phyloP scores from a whole-genome alignment of 2,797 vertebrate genomes.

The Ataeniobius toweri region DNA sequence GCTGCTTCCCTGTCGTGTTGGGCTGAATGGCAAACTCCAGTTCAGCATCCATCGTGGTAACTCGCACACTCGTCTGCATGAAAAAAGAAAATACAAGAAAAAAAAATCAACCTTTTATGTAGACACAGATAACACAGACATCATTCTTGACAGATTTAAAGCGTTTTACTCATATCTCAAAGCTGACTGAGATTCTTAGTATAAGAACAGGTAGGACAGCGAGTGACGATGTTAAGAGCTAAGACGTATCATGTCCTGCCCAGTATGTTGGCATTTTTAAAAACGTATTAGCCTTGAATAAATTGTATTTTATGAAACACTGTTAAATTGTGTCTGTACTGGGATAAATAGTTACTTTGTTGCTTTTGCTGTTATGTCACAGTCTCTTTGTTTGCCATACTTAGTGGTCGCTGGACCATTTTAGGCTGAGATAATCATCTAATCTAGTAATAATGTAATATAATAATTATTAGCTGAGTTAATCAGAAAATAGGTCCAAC shows the following conservation, averaged over 20 bases:
- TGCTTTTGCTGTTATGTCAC: no score
- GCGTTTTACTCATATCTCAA: not conserved
- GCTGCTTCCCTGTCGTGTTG: slow-evolving; percentile 96
- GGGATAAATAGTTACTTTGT: no score
- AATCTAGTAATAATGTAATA: no score
- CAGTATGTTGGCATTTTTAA: no score
- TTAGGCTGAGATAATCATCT: no score
- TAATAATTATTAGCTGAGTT: no score
- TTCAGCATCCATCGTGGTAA: slow-evolving; percentile 98
- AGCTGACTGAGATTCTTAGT: not conserved
- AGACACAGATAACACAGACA: not conserved
- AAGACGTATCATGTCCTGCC: not conserved
- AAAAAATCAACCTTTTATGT: not conserved
- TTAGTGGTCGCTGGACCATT: no score
- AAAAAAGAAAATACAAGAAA: slow-evolving; percentile 14
- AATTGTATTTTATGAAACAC: no score
- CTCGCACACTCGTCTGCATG: slow-evolving; percentile 92
- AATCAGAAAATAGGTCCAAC: not conserved
- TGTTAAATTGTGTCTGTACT: no score
- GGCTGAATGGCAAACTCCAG: slow-evolving; percentile 99
- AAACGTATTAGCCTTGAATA: no score
- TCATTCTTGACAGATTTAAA: not conserved
- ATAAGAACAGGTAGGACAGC: not conserved
- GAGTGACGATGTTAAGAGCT: not conserved
- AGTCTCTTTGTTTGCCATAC: no score